phyloP scores from a whole-genome alignment of 2,113 vertebrate species.

The Xenopus tropicalis region UCB_Xtro_10.0 CM004447.2:98270501-98271000 shows the following conservation, averaged over 20 bases:
- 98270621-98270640: neutral
- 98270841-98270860: neutral
- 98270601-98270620: too few relatives aligned
- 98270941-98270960: neutral
- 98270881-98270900: neutral
- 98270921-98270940: neutral
- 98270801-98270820: neutral
- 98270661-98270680: too few relatives aligned
- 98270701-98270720: neutral
- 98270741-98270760: neutral
- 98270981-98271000: too few relatives aligned
- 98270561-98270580: constrained; percentile 20
- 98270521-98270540: constrained; percentile 24
- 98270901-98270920: neutral
- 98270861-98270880: neutral
- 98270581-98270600: neutral
- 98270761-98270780: too few relatives aligned
- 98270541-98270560: constrained; percentile 3
- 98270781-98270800: neutral
- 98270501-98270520: constrained; percentile 17
- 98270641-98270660: neutral
- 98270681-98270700: neutral
- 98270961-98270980: neutral
- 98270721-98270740: neutral
- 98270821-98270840: neutral